Base-by-base conservation (phyloP, 2,888 invertebrate genomes). In the Myathropa florea region DNA sequence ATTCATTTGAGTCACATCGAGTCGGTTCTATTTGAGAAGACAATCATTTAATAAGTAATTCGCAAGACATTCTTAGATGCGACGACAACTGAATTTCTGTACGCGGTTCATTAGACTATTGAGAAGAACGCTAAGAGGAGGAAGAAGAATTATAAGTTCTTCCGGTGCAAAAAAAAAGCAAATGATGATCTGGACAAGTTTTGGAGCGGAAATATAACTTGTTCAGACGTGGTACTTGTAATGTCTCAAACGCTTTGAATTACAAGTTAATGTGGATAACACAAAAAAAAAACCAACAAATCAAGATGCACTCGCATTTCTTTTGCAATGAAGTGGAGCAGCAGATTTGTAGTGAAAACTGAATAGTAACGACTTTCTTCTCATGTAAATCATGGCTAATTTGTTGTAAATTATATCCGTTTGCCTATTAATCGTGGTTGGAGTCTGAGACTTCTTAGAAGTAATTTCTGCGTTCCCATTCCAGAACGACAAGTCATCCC, bases 121-220 rank as follows among this genome's bases (percentile, higher is more conserved):
- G 46, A 46, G 46, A 46, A 18, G 46, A n/a, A 46, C 46, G 46
- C 18, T 7, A 46, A 46, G 14, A 28, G 23, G 33, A 28, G 12
- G 53, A 23, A 24, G 63, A 28, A 30, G 23, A 33, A 4, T 55
- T 33, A 12, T 18, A 12, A 18, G 24, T n/a, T 21, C 64, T 73
- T 64, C 63, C 26, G 55, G 24, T 57, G 24, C 55, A 14, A 57
- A 33, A 36, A 36, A 9, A 57, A 55, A 36, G n/a, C 2, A 6
- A 26, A 26, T 36, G 59, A 1, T 26, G 59, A 12, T 23, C 6
- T 36, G 18, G 24, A 23, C 57, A 21, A 36, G 18, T 46, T 46
- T 36, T 24, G 64, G 73, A 57, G 64, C 36, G 30, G 55, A 68
- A 68, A 68, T 33, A 64, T 57, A 73, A 75, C 73, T 75, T 65